Percentiles rank a stretch among this genome's conserved stretches.
Evolutionary conservation across 30 jellyfish, hydroid and myxozoan species (phyloP).

Genomic region (Aurelia sp.): DNA sequence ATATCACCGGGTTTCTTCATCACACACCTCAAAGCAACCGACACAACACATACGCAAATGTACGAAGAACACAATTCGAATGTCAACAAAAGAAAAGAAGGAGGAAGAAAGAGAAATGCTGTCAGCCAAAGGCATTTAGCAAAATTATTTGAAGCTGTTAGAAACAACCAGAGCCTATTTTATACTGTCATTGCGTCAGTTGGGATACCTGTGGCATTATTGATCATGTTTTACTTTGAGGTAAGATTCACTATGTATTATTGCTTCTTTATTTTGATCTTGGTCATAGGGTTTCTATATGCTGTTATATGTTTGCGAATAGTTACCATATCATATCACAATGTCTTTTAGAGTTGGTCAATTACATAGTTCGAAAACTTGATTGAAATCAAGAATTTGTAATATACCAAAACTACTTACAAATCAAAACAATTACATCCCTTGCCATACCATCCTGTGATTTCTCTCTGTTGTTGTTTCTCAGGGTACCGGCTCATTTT

Average conservation of each 20-base stretch:
- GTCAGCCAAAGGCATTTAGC: conserved; percentile 62
- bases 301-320: too few species aligned
- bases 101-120: conserved; percentile 1
- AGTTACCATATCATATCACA: too few species aligned
- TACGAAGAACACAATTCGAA: conserved; percentile 6
- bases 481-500: too few species aligned
- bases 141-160: conserved; percentile 70
- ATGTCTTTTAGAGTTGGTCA: too few species aligned
- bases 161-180: conserved; percentile 82
- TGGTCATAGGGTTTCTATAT: too few species aligned
- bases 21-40: conserved; percentile 54
- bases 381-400: too few species aligned
- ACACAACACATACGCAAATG: conserved; percentile 20
- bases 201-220: conserved; percentile 88
- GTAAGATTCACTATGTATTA: conserved; percentile 23
- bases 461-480: too few species aligned
- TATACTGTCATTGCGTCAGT: conserved; percentile 92
- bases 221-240: conserved; percentile 92
- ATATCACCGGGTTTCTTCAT: conserved; percentile 86
- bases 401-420: too few species aligned
- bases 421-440: too few species aligned
- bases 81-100: conserved; percentile 9
- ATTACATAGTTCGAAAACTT: too few species aligned
- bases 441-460: too few species aligned
- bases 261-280: too few species aligned